These are phyloP conservation scores for Melanocharis versteri DNA, from an alignment of 2,113 vertebrate species.

Conservation along the genomic window DNA sequence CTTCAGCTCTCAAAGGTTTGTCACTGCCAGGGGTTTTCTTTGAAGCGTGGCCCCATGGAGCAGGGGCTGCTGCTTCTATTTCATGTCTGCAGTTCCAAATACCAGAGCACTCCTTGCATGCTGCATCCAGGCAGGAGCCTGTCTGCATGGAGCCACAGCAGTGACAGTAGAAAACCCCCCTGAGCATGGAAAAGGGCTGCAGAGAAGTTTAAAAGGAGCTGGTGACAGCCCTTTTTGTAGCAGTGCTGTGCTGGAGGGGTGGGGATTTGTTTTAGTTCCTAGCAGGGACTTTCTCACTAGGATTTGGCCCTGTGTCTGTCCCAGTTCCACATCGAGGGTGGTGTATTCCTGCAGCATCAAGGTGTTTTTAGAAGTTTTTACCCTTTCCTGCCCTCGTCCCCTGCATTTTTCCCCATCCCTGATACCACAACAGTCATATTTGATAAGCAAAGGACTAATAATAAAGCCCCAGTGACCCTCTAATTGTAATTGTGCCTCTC, in stretches of 20 bases:
- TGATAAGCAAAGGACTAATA: not conserved
- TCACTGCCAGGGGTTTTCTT: not conserved
- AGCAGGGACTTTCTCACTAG: not conserved
- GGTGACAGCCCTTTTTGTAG: not conserved
- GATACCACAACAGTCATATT: not conserved
- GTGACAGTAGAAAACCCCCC: not conserved
- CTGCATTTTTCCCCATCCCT: not conserved
- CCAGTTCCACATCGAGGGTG: not conserved
- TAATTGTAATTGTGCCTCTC: not conserved
- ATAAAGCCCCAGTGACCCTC: not conserved
- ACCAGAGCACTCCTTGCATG: not conserved
- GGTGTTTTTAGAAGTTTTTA: not conserved
- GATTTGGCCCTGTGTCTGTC: not conserved
- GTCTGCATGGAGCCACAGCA: not conserved
- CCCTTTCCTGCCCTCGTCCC: not conserved
- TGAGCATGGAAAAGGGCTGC: not conserved
- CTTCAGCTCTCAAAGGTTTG: not conserved
- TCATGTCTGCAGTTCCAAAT: not conserved
- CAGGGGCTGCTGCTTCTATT: not conserved
- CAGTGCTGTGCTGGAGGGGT: not conserved
- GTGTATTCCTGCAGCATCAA: not conserved
- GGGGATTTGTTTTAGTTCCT: not conserved
- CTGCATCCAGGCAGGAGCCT: not conserved
- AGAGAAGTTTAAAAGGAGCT: not conserved
- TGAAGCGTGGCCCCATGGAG: fast-evolving